Conservation (phyloP, 2,888 invertebrate species). For the Ferdinandea cuprea region DNA sequence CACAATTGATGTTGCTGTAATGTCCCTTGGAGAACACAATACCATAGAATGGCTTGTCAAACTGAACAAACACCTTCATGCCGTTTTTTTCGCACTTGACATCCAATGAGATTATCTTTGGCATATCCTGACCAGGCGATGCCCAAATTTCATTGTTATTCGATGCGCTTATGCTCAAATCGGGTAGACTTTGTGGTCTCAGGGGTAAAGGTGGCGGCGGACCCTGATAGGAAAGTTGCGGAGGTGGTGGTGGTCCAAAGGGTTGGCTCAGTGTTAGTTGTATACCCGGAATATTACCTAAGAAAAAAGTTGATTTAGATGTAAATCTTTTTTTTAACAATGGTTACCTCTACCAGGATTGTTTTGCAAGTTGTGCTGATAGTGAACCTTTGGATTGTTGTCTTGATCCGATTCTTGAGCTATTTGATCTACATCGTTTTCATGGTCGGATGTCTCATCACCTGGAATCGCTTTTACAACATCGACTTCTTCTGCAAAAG, state of each 20-base stretch:
- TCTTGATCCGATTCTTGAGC: conserved; percentile 90
- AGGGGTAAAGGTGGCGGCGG: conserved; percentile 85
- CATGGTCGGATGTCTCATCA: conserved; percentile 84
- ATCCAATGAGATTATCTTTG: conserved; percentile 95
- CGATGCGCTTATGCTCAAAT: conserved; percentile 80
- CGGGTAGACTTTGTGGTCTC: conserved; percentile 79
- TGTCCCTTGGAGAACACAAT: conserved; percentile 97
- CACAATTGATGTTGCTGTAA: conserved; percentile 95
- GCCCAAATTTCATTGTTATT: conserved; percentile 92
- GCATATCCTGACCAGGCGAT: conserved; percentile 93
- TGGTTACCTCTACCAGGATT: conserved; percentile 79
- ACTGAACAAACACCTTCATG: conserved; percentile 97
- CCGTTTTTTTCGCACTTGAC: conserved; percentile 97
- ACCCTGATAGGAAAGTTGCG: conserved; percentile 88
- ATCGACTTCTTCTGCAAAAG: conserved; percentile 86
- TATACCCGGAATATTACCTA: conserved; percentile 84
- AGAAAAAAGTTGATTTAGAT: conserved; percentile 77
- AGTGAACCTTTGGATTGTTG: conserved; percentile 77
- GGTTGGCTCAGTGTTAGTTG: conserved; percentile 83
- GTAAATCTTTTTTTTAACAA: neutral
- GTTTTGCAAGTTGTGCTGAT: conserved; percentile 82
- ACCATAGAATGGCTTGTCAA: conserved; percentile 97
- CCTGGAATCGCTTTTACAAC: conserved; percentile 86
- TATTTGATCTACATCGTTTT: conserved; percentile 88
- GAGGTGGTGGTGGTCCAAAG: conserved; percentile 84